Base-by-base conservation (phyloP, 1,140 invertebrate genomes). In the Cataglyphis hispanica region DNA sequence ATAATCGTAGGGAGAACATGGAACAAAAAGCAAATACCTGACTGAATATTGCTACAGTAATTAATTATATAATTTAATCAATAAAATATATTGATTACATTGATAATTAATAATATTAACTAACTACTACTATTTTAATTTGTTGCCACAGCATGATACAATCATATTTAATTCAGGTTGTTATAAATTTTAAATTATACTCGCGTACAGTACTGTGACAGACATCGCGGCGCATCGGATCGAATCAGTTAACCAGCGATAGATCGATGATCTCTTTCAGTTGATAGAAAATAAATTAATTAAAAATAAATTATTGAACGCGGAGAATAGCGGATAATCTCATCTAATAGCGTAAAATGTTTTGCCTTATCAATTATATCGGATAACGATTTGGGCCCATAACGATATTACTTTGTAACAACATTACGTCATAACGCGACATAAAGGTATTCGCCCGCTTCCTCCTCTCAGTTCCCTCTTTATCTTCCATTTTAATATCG, bases 231-330 rank as follows among this genome's bases (percentile, higher is more conserved):
- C 66, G 67, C 53, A 2, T 11, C 40, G 40, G 37, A 67, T 85
- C 87, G 88, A 84, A 34, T 89, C 66, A 53, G 76, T 88, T 83
- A 86, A 53, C 43, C 61, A 66, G 61, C 83, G 88, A 88, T 84
- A 81, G 76, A 37, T 86, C 87, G 87, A 69, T 76, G 87, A 81
- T 88, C 67, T 53, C 10, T 74, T 84, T 76, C 84, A 77, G 84
- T 89, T 85, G 70, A 75, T 69, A 86, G 85, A 81, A 89, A 89
- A 90, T 89, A 89, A n/a, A n/a, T n/a, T n/a, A n/a, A 90, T 90
- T 89, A 89, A 87, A 89, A 90, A 90, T 90, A 85, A 87, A 90
- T 89, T 64, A 69, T 69, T 63, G 72, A 56, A 22, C 43, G 58
- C 37, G 34, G 50, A 43, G 40, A 56, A 50, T 46, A 27, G 72